Evolutionary conservation across 2,797 vertebrate genomes (phyloP).

Genomic region (Spondyliosoma cantharus): DNA sequence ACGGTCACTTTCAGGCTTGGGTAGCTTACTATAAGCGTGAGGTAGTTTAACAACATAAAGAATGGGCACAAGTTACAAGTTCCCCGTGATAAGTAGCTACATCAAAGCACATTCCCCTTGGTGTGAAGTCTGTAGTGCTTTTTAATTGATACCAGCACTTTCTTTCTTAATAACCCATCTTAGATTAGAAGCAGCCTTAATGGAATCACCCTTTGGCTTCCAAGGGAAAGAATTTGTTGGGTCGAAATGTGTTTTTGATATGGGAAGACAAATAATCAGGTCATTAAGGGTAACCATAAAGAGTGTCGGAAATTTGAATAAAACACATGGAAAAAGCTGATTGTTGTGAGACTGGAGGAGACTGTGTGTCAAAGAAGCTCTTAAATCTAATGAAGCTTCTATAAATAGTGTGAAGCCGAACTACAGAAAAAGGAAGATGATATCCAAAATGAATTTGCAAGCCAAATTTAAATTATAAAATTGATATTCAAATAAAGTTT

Average conservation of each 20-base stretch:
- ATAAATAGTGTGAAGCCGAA: slow-evolving; percentile 59
- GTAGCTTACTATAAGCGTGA: slow-evolving; percentile 10
- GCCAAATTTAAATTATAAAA: slow-evolving; percentile 11
- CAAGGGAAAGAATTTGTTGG: slow-evolving; percentile 75
- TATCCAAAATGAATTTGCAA: not conserved
- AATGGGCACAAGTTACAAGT: slow-evolving; percentile 34
- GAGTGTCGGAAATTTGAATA: slow-evolving; percentile 78
- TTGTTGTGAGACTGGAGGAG: slow-evolving; percentile 65
- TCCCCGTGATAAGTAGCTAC: slow-evolving; percentile 53
- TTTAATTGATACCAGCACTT: slow-evolving; percentile 78
- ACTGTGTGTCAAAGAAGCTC: slow-evolving; percentile 53
- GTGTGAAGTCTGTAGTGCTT: slow-evolving; percentile 76
- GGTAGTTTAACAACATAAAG: slow-evolving; percentile 45
- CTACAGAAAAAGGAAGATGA: slow-evolving; percentile 12
- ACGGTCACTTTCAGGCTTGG: slow-evolving; percentile 36
- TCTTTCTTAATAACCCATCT: slow-evolving; percentile 68
- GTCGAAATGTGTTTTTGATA: slow-evolving; percentile 81
- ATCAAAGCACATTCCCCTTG: slow-evolving; percentile 70
- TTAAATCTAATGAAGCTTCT: slow-evolving; percentile 57
- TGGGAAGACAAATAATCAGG: slow-evolving; percentile 80
- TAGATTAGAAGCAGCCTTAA: slow-evolving; percentile 73
- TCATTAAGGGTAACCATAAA: slow-evolving; percentile 81
- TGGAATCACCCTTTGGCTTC: slow-evolving; percentile 75
- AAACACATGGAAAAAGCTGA: slow-evolving; percentile 78
- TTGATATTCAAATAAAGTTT: not conserved